Percentiles rank a stretch among this genome's conserved stretches.
Evolutionary conservation across 37 sponge, comb jelly and placozoan species (phyloP).

Genomic region (Spongilla lacustris): DNA sequence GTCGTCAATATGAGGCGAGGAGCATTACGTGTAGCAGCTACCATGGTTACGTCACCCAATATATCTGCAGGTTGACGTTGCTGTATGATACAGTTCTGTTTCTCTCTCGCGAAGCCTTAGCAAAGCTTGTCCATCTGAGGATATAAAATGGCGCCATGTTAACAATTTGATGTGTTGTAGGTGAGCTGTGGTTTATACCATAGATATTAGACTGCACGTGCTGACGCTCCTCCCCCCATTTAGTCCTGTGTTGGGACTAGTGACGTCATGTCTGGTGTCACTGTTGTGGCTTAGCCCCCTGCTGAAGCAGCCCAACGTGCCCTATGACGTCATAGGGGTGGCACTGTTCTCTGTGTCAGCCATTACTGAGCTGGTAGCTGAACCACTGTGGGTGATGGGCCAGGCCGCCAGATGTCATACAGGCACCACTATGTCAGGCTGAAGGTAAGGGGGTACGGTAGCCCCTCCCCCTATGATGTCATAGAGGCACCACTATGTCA

Average conservation of each 20-base stretch:
- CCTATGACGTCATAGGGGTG: constrained; percentile 71
- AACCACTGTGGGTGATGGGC: constrained; percentile 84
- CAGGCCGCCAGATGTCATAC: too few relatives aligned
- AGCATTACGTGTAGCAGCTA: background rate
- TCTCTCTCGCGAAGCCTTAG: constrained; percentile 88
- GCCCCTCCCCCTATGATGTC: too few relatives aligned
- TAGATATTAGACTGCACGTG: background rate
- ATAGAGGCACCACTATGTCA: background rate
- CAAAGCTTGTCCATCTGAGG: constrained; percentile 68
- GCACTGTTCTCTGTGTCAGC: constrained; percentile 67
- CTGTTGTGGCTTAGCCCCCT: constrained; percentile 72
- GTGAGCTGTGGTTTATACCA: constrained; percentile 33
- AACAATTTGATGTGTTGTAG: constrained; percentile 79
- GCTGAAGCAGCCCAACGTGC: constrained; percentile 69
- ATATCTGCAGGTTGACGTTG: constrained; percentile 75
- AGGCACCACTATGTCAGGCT: constrained; percentile 46
- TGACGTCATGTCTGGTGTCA: constrained; percentile 43
- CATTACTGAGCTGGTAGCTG: constrained; percentile 78
- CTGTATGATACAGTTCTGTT: constrained; percentile 87
- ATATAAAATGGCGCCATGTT: constrained; percentile 58
- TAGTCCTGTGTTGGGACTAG: constrained; percentile 16
- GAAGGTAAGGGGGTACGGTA: too few relatives aligned
- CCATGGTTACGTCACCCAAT: background rate
- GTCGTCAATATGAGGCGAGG: constrained; percentile 89
- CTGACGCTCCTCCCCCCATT: background rate